Conservation (phyloP, 2,888 invertebrate species). For the Myopa tessellatipennis region DNA sequence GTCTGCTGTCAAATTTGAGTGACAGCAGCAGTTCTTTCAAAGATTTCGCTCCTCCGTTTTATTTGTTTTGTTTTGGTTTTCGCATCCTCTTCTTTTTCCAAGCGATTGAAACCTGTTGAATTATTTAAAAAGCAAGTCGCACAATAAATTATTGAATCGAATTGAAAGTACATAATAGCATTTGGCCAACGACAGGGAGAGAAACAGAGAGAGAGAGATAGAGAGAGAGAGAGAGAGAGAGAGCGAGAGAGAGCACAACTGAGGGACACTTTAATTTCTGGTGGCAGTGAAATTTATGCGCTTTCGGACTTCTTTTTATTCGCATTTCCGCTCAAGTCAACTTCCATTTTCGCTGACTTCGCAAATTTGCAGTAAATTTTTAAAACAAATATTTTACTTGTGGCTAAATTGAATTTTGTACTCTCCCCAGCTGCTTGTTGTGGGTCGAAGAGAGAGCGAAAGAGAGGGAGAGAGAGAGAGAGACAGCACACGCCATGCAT, state of each 20-base stretch:
- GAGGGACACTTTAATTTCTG: neutral
- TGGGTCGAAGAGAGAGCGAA: neutral
- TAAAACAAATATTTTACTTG: slow-evolving; percentile 53
- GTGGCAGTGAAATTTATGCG: slow-evolving; percentile 21
- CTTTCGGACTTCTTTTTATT: slow-evolving; percentile 9
- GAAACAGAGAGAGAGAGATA: neutral
- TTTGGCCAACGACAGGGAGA: slow-evolving; percentile 5
- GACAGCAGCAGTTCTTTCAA: slow-evolving; percentile 54
- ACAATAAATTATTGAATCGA: neutral
- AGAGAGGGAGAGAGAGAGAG: neutral
- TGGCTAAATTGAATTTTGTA: slow-evolving; percentile 50
- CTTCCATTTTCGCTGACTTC: slow-evolving; percentile 37
- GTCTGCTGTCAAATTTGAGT: slow-evolving; percentile 64
- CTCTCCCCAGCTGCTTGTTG: neutral
- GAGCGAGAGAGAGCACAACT: neutral
- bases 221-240: neutral
- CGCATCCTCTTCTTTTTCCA: neutral
- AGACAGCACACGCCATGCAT: neutral
- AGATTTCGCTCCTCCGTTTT: neutral
- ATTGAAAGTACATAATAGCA: neutral
- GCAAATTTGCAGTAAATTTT: slow-evolving; percentile 53
- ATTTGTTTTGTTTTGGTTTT: neutral
- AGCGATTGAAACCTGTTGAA: slow-evolving; percentile 4
- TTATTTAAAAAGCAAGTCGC: neutral
- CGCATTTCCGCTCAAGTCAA: slow-evolving; percentile 32